A percentile compares a stretch with the other conserved stretches of the same genome.
phyloP scores from a whole-genome alignment of 2,797 vertebrate species.

The Cossypha heuglini region DNA sequence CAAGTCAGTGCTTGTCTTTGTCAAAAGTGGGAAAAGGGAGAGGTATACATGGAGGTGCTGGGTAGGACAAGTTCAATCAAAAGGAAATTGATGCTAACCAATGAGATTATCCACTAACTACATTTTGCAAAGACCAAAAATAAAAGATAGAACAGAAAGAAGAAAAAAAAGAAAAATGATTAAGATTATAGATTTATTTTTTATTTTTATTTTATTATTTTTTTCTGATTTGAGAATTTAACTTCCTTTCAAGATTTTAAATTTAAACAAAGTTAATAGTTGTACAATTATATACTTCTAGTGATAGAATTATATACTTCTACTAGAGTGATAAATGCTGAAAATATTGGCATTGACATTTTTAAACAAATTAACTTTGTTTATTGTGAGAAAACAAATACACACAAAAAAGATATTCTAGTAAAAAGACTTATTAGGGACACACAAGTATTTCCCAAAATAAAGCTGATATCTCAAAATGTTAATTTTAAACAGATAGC shows the following conservation, averaged over 20 bases:
- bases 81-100: constrained; percentile 29
- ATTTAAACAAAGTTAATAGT: not conserved
- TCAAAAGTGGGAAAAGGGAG: constrained; percentile 39
- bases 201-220: not conserved
- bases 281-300: not conserved
- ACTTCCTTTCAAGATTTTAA: constrained; percentile 9
- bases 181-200: not conserved
- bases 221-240: not conserved
- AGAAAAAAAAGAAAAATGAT: not conserved
- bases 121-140: constrained; percentile 8
- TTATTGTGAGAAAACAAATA: not conserved
- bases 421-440: not conserved
- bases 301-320: too few relatives aligned
- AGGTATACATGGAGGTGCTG: not conserved
- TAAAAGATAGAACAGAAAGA: constrained; percentile 11
- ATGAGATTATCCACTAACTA: constrained; percentile 1
- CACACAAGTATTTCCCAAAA: not conserved
- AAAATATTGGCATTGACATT: not conserved
- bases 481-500: not conserved
- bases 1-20: constrained; percentile 54
- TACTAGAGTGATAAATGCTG: too few relatives aligned
- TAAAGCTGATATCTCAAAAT: not conserved
- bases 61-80: not conserved
- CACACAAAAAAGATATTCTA: not conserved
- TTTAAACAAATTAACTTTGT: not conserved